Conservation (phyloP, 2,888 invertebrate genomes). For the Drosophila paranaensis region DNA sequence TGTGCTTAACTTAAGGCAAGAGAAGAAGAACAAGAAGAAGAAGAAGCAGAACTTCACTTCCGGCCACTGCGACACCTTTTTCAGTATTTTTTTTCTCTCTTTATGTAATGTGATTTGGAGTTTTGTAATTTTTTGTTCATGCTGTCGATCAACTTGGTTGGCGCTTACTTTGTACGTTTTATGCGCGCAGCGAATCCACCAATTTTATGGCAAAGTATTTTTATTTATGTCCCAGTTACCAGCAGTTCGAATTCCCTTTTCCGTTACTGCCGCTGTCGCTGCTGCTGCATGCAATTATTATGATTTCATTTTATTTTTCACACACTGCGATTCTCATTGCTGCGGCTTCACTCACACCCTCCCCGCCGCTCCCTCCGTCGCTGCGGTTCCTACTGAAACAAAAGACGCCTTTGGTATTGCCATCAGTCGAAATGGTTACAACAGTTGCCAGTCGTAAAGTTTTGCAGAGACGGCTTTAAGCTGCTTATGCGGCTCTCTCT, state of each 20-base stretch:
- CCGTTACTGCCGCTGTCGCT: slow-evolving; percentile 22
- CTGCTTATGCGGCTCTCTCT: slow-evolving; percentile 57
- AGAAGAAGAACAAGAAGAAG: neutral
- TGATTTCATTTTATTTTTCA: slow-evolving; percentile 38
- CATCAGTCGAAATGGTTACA: slow-evolving; percentile 51
- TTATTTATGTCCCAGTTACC: slow-evolving; percentile 35
- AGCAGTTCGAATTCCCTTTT: slow-evolving; percentile 24
- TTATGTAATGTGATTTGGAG: slow-evolving; percentile 51
- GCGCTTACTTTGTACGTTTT: slow-evolving; percentile 50
- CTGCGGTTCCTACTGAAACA: slow-evolving; percentile 43
- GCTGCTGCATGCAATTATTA: slow-evolving; percentile 56
- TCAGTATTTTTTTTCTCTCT: slow-evolving; percentile 14
- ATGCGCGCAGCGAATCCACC: slow-evolving; percentile 78
- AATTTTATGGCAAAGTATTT: slow-evolving; percentile 70
- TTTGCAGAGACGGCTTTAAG: slow-evolving; percentile 66
- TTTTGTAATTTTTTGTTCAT: slow-evolving; percentile 28
- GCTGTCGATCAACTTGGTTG: slow-evolving; percentile 13
- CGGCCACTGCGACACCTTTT: slow-evolving; percentile 25
- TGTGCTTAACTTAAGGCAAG: slow-evolving; percentile 73
- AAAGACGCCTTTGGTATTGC: slow-evolving; percentile 45
- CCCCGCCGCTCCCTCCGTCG: neutral
- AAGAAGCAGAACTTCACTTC: slow-evolving; percentile 14
- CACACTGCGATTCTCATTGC: slow-evolving; percentile 34
- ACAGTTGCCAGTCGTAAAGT: slow-evolving; percentile 68
- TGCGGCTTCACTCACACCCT: slow-evolving; percentile 35